A percentile compares a stretch with the other conserved stretches of the same genome.
Conservation (phyloP, 1,140 invertebrate species). For the Drosophila lacertosa region DNA sequence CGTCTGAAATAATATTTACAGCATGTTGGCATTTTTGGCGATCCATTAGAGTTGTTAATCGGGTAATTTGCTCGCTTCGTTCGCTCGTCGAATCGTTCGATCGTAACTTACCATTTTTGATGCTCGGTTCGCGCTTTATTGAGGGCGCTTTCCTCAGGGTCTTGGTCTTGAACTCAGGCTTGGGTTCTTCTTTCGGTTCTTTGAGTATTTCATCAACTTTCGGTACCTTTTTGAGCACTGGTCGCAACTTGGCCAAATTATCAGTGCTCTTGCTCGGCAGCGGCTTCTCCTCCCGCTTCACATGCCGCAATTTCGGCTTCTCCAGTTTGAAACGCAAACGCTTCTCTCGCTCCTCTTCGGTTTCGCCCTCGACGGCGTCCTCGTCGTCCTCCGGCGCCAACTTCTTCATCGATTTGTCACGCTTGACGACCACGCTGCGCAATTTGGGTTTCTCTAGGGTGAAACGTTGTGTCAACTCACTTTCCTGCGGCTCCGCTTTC, state of each 20-base stretch:
- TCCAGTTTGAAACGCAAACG: constrained; percentile 77
- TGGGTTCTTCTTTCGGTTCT: constrained; percentile 82
- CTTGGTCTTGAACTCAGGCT: constrained; percentile 82
- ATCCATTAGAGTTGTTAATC: constrained; percentile 76
- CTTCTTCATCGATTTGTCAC: constrained; percentile 79
- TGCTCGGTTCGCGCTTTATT: constrained; percentile 77
- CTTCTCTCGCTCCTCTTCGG: constrained; percentile 75
- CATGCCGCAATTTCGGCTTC: constrained; percentile 78
- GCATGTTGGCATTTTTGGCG: constrained; percentile 49
- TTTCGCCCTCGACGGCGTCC: constrained; percentile 77
- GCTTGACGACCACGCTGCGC: constrained; percentile 76
- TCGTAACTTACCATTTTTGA: constrained; percentile 76
- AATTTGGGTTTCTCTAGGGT: constrained; percentile 81
- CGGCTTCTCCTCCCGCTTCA: constrained; percentile 80
- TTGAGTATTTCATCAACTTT: constrained; percentile 81
- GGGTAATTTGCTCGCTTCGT: constrained; percentile 45
- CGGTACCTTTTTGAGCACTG: constrained; percentile 78
- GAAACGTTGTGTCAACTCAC: constrained; percentile 81
- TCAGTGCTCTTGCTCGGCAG: constrained; percentile 80
- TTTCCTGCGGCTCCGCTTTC: constrained; percentile 59
- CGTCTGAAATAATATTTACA: constrained; percentile 62
- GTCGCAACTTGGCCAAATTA: constrained; percentile 74
- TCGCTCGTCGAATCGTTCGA: constrained; percentile 2
- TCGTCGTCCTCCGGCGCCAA: constrained; percentile 73
- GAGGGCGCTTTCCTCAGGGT: constrained; percentile 78